These are phyloP conservation scores for Drosophila nasuta DNA, from an alignment of 1,140 invertebrate species.

Conservation along the genomic window DNA sequence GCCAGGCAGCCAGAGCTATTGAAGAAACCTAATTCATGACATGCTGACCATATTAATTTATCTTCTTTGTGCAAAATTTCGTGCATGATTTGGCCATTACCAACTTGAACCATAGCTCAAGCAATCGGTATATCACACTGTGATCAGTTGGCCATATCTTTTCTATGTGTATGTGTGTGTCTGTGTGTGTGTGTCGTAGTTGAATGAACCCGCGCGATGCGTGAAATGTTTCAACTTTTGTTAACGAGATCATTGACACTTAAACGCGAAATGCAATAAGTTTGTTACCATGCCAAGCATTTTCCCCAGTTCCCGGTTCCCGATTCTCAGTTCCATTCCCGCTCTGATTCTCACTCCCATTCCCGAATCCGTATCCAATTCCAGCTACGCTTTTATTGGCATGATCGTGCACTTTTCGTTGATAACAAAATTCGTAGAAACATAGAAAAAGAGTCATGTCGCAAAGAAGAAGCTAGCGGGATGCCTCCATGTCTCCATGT, in stretches of 20 bases:
- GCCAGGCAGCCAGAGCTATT: conserved; percentile 48
- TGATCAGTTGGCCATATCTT: conserved; percentile 49
- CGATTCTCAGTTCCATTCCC: conserved; percentile 17
- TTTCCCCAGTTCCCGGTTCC: conserved; percentile 20
- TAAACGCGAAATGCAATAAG: conserved; percentile 82
- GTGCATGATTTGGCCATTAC: conserved; percentile 84
- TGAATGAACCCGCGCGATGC: conserved; percentile 74
- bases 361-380: conserved; percentile 24
- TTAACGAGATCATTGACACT: conserved; percentile 83
- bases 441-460: conserved; percentile 55
- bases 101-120: conserved; percentile 29
- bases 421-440: conserved; percentile 77
- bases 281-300: conserved; percentile 77
- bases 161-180: conserved; percentile 26
- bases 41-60: conserved; percentile 84
- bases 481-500: conserved; percentile 13
- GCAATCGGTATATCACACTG: conserved; percentile 46
- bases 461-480: conserved; percentile 50
- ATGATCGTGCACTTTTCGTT: conserved; percentile 79
- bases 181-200: conserved; percentile 36
- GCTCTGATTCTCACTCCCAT: conserved; percentile 22
- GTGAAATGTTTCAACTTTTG: conserved; percentile 81
- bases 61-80: conserved; percentile 83
- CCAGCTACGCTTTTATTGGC: conserved; percentile 67
- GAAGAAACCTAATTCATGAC: conserved; percentile 84